phyloP scores from a whole-genome alignment of 1,140 invertebrate species.

The Drosophila ercepeae region DNA sequence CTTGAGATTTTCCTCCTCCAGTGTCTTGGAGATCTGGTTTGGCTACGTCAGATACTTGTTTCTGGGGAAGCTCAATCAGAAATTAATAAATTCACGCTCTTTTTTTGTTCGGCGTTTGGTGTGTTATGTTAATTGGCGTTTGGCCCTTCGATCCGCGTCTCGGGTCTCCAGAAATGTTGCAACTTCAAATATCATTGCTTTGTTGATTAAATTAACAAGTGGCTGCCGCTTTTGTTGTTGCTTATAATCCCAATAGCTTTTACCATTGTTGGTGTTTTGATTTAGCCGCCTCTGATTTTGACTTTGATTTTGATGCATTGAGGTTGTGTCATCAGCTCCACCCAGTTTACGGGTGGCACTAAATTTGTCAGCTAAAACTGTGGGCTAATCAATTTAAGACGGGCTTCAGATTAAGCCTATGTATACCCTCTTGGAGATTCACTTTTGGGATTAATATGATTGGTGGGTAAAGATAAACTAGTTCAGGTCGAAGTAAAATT shows the following conservation, averaged over 20 bases:
- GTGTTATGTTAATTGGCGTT: constrained; percentile 58
- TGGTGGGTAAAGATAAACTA: no score
- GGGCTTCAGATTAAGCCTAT: neutral
- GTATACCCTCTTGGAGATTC: neutral
- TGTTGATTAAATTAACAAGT: constrained; percentile 66
- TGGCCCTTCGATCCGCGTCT: constrained; percentile 29
- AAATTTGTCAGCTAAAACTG: constrained; percentile 1
- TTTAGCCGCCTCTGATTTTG: constrained; percentile 28
- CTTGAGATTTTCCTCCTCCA: constrained; percentile 27
- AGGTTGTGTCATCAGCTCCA: constrained; percentile 45
- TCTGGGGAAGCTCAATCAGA: constrained; percentile 48
- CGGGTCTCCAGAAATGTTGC: constrained; percentile 52
- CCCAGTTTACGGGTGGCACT: constrained; percentile 13
- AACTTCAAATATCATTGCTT: constrained; percentile 53
- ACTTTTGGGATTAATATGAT: no score
- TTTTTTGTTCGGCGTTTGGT: constrained; percentile 8
- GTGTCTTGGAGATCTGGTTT: constrained; percentile 27
- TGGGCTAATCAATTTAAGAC: neutral
- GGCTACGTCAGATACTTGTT: constrained; percentile 7
- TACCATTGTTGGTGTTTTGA: neutral
- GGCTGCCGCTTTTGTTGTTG: constrained; percentile 28
- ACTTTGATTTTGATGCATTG: constrained; percentile 47
- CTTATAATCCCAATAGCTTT: constrained; percentile 12
- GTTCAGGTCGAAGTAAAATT: no score
- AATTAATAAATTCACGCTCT: constrained; percentile 60